Base-by-base conservation (phyloP, 2,797 vertebrate species). In the Pelochelys cantorii region DNA sequence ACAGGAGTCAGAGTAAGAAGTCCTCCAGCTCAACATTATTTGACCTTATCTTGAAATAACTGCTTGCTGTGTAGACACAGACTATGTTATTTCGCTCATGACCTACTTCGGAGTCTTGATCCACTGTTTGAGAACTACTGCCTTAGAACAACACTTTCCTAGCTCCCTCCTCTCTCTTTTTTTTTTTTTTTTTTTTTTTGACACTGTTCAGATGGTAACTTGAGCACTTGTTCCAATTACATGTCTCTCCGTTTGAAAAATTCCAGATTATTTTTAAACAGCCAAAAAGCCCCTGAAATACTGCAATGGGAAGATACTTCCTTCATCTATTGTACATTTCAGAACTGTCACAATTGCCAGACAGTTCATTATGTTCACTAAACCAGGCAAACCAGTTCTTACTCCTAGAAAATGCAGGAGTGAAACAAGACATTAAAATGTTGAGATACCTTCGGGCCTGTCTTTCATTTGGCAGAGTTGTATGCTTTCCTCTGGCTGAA, bases 181-280 rank as follows among this genome's bases (percentile, higher is more conserved):
- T 54, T 5, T 95, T 71, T 93, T 52, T 71, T 93, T 52, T 82
- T 37, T 54, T 54, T 54, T 95, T 68, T 93, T 48, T 81, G 56
- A 11, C 17, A 3, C 18, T 82, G 57, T 82, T 82, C 57, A 31
- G 59, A 48, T 52, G 17, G 27, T 62, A 62, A 48, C 27, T 42
- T 52, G 59, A 62, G 37, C 17, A 14, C 4, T 2, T 22, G 52
- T 74, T 31, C 60, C 22, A 81, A 77, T 17, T 54, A 27, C 81
- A 91, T 29, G 4, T n/a, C 14, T 56, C 65, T 95, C 75, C 11
- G 4, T 71, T 87, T 83, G 84, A 87, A 78, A 83, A 79, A 68
- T 88, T 92, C 3, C 1, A 22, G 74, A 31, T 17, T 91, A 6
- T 65, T 87, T 56, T 22, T n/a, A n/a, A 54, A 56, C 18, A 79